Evolutionary conservation across 2,113 vertebrate genomes (phyloP).

Genomic region (Rhodinocichla rosea): DNA sequence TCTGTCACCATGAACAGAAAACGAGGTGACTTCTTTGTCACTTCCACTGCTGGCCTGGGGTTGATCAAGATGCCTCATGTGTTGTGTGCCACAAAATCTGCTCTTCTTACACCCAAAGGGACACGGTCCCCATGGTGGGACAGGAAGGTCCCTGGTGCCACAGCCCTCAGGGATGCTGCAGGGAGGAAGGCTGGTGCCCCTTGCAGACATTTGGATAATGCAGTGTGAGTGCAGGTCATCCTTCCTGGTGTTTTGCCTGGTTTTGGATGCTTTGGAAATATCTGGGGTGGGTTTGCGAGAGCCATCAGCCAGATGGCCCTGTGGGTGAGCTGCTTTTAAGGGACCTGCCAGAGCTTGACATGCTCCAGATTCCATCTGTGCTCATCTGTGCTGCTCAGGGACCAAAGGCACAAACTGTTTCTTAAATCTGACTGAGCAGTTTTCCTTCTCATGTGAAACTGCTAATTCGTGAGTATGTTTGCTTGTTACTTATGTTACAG

Average conservation of each 20-base stretch:
- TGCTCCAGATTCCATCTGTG: not conserved
- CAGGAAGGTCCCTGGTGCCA: not conserved
- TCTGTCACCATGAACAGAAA: not conserved
- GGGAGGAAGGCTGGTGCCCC: accelerated
- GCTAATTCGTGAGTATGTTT: not conserved
- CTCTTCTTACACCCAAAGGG: not conserved
- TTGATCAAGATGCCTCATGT: not conserved
- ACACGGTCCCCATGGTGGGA: not conserved
- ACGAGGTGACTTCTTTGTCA: not conserved
- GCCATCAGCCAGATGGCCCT: not conserved
- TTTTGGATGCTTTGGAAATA: not conserved
- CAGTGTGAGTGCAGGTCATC: not conserved
- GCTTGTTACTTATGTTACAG: not conserved
- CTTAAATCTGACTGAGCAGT: not conserved
- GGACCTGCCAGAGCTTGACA: not conserved
- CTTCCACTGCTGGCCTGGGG: not conserved
- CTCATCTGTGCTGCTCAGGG: not conserved
- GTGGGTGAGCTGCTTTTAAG: not conserved
- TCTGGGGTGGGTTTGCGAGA: not conserved
- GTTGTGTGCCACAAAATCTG: accelerated
- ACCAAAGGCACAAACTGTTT: not conserved
- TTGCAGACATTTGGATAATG: not conserved
- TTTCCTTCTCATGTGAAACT: not conserved
- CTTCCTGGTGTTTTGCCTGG: not conserved
- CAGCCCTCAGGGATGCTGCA: not conserved